A percentile compares a stretch with the other conserved stretches of the same genome.
Conservation (phyloP, 2,797 vertebrate genomes). For the Amblyraja radiata region DNA sequence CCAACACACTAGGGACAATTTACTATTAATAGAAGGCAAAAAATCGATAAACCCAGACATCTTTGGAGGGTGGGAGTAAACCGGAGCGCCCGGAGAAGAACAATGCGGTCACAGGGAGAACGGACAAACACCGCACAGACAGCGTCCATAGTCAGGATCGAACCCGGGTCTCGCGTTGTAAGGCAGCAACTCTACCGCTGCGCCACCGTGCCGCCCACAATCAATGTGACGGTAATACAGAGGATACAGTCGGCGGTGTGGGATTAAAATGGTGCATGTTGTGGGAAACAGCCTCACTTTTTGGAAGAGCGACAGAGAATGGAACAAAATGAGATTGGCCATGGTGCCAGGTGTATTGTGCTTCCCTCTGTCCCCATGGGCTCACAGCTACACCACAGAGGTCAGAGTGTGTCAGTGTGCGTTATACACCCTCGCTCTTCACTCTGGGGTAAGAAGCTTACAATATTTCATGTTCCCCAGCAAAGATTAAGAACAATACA, state of each 20-base stretch:
- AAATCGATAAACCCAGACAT: too few relatives aligned
- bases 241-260: not conserved
- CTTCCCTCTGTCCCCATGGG: not conserved
- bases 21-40: too few relatives aligned
- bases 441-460: conserved; percentile 29
- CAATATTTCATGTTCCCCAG: not conserved
- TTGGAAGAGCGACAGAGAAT: conserved; percentile 3
- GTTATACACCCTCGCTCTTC: conserved; percentile 22
- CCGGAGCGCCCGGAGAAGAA: too few relatives aligned
- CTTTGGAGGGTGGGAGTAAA: too few relatives aligned
- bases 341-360: conserved; percentile 32
- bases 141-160: too few relatives aligned
- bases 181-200: too few relatives aligned
- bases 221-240: not conserved
- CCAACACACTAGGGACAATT: too few relatives aligned
- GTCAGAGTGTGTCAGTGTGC: conserved; percentile 25
- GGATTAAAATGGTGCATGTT: not conserved
- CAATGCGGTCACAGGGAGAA: too few relatives aligned
- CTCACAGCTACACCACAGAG: conserved; percentile 5
- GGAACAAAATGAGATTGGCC: conserved; percentile 35
- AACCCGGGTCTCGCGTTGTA: too few relatives aligned
- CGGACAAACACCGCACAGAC: too few relatives aligned
- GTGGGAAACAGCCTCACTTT: not conserved
- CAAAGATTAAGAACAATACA: conserved; percentile 29
- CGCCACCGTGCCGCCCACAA: too few relatives aligned